Conservation (phyloP, 2,797 vertebrate species). For the Cirrhinus molitorella region DNA sequence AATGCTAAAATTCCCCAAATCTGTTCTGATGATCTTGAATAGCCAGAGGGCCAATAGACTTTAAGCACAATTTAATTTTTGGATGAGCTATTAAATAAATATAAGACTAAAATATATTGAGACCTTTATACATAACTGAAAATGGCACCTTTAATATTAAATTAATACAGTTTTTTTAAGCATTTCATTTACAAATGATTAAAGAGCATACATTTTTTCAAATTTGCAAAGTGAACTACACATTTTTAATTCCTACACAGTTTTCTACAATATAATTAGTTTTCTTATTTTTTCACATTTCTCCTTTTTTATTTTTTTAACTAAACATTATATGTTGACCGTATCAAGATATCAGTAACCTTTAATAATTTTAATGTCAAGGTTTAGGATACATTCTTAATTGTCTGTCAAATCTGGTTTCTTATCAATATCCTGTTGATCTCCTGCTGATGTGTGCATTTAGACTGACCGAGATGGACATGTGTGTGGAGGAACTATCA, state of each 20-base stretch:
- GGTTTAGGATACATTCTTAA: neutral
- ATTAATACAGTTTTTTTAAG: neutral
- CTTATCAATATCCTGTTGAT: neutral
- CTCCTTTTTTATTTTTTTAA: neutral
- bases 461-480: slow-evolving; percentile 53
- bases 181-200: neutral
- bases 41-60: neutral
- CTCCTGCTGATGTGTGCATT: neutral
- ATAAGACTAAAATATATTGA: neutral
- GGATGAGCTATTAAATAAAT: neutral
- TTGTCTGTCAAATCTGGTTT: neutral
- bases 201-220: neutral
- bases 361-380: neutral
- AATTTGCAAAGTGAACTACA: neutral
- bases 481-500: slow-evolving; percentile 80
- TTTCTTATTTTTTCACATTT: neutral
- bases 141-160: neutral
- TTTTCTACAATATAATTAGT: too few species aligned
- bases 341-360: neutral
- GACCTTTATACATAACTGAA: neutral
- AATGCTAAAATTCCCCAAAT: neutral
- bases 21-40: neutral
- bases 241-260: neutral
- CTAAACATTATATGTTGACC: neutral
- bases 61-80: neutral